Conservation (phyloP, 2,113 vertebrate species). For the Oceanodroma tethys region DNA sequence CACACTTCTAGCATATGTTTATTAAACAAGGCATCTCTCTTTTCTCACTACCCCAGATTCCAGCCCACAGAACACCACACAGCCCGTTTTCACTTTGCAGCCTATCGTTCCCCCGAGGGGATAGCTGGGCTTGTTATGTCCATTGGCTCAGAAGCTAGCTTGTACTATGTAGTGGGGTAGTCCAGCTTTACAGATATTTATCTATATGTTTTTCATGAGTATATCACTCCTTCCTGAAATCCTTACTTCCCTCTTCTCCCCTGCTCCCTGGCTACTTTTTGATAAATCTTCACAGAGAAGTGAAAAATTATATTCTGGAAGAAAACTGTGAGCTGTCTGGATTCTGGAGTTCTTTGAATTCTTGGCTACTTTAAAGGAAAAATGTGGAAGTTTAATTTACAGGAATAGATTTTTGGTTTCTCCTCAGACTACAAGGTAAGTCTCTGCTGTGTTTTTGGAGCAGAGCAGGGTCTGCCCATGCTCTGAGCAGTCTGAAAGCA, state of each 20-base stretch:
- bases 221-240: not conserved
- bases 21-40: slow-evolving; percentile 28
- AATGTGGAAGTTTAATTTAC: not conserved
- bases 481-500: not conserved
- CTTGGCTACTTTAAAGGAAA: not conserved
- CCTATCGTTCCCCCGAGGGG: not conserved
- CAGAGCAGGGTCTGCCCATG: not conserved
- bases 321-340: not conserved
- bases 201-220: not conserved
- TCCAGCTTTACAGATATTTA: not conserved
- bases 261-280: not conserved
- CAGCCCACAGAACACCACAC: not conserved
- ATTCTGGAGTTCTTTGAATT: not conserved
- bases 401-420: not conserved
- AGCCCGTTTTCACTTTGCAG: not conserved
- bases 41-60: not conserved
- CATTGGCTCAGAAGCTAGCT: not conserved
- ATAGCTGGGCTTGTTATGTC: not conserved
- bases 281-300: not conserved
- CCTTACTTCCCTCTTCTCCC: not conserved
- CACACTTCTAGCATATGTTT: slow-evolving; percentile 60
- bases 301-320: not conserved
- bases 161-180: not conserved
- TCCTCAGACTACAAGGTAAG: not conserved
- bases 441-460: not conserved